Evolutionary conservation across 2,888 invertebrate species (phyloP).

Genomic region (Gymnosoma rotundatum): DNA sequence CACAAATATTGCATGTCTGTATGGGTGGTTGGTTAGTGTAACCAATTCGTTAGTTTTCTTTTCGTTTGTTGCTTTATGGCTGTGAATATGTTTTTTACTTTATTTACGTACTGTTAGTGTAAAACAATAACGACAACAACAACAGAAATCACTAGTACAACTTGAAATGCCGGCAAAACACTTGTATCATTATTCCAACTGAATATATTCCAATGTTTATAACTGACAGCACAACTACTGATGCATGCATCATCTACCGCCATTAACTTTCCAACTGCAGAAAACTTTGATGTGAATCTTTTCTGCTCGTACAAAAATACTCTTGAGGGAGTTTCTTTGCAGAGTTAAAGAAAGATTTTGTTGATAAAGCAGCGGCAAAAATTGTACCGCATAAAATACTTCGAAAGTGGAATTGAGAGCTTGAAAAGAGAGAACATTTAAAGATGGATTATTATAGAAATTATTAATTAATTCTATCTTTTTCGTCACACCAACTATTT

Average conservation of each 20-base stretch:
- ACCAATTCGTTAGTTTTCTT: slow-evolving; percentile 40
- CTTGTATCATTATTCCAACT: slow-evolving; percentile 68
- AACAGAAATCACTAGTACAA: slow-evolving; percentile 22
- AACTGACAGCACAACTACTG: slow-evolving; percentile 8
- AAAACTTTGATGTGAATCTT: slow-evolving; percentile 37
- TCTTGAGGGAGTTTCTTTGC: slow-evolving; percentile 54
- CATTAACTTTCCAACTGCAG: slow-evolving; percentile 54
- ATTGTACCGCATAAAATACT: background rate
- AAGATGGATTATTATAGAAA: background rate
- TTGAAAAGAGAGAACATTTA: background rate
- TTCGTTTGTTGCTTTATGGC: background rate
- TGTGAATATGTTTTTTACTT: background rate
- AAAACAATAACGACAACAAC: slow-evolving; percentile 40
- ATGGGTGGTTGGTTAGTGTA: slow-evolving; percentile 36
- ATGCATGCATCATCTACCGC: slow-evolving; percentile 30
- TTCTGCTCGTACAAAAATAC: slow-evolving; percentile 10
- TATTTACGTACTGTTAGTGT: slow-evolving; percentile 10
- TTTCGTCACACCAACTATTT: background rate
- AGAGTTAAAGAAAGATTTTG: slow-evolving; percentile 47
- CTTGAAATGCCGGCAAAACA: slow-evolving; percentile 66
- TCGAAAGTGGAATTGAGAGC: background rate
- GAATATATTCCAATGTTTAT: slow-evolving; percentile 54
- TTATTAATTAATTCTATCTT: background rate
- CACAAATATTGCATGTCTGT: slow-evolving; percentile 12
- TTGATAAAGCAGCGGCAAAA: background rate